phyloP scores from a whole-genome alignment of 2,888 invertebrate genomes.

The Lypha dubia region DNA sequence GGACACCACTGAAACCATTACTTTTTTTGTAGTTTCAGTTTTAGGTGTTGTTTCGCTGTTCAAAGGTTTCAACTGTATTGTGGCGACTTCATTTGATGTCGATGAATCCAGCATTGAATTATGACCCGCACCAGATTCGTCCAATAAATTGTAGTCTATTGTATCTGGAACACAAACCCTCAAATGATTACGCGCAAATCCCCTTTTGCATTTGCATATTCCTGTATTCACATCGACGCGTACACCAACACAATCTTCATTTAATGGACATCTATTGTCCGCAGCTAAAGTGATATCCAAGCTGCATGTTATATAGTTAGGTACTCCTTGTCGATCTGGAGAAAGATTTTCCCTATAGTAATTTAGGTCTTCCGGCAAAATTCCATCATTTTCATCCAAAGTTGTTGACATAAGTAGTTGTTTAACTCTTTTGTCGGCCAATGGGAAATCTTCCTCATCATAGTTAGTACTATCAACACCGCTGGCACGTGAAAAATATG shows the following conservation, averaged over 20 bases:
- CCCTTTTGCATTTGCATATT: conserved; percentile 88
- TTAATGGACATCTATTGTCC: conserved; percentile 85
- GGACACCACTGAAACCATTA: conserved; percentile 90
- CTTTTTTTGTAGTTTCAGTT: conserved; percentile 85
- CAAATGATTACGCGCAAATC: conserved; percentile 85
- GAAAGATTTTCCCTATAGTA: conserved; percentile 59
- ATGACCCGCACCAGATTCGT: conserved; percentile 72
- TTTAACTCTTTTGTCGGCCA: conserved; percentile 81
- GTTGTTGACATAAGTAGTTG: conserved; percentile 78
- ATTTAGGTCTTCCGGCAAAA: conserved; percentile 83
- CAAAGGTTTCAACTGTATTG: conserved; percentile 43
- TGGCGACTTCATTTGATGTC: conserved; percentile 59
- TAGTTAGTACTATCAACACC: conserved; percentile 71
- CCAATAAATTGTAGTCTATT: conserved; percentile 76
- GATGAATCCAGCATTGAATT: conserved; percentile 72
- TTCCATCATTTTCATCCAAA: conserved; percentile 80
- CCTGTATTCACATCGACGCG: conserved; percentile 86
- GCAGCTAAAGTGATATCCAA: conserved; percentile 82
- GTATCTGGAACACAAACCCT: conserved; percentile 80
- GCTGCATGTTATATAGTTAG: conserved; percentile 85
- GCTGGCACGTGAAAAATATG: conserved; percentile 43
- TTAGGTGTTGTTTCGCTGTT: conserved; percentile 76
- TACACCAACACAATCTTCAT: conserved; percentile 88
- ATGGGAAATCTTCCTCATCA: conserved; percentile 80
- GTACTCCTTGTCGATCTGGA: conserved; percentile 70